These are phyloP conservation scores for Larimichthys crocea DNA, from an alignment of 2,113 vertebrate genomes.

Conservation along the genomic window DNA sequence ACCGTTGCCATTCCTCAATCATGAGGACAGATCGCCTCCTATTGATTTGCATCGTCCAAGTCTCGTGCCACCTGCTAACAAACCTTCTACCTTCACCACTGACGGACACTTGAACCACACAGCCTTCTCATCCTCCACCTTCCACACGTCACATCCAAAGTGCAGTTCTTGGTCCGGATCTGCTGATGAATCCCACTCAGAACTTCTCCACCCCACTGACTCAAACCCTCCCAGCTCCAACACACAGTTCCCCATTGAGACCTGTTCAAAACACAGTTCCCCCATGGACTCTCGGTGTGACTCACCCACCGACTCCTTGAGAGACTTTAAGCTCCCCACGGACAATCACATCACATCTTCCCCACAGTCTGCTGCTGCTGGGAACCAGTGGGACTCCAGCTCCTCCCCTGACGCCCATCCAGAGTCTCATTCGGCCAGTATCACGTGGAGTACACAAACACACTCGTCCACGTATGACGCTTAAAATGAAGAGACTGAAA, in stretches of 20 bases:
- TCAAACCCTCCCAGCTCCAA: background rate
- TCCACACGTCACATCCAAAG: background rate
- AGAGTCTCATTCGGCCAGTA: background rate
- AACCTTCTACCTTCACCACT: background rate
- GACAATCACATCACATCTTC: background rate
- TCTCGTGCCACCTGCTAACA: background rate
- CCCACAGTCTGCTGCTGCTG: fast-evolving
- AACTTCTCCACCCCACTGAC: background rate
- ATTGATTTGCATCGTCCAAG: background rate
- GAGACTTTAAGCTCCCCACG: background rate
- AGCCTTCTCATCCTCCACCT: slow-evolving; percentile 23
- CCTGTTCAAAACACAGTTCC: background rate
- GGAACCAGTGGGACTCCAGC: background rate
- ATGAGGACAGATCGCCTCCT: background rate
- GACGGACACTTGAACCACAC: slow-evolving; percentile 28
- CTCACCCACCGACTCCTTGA: background rate
- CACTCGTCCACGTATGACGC: background rate
- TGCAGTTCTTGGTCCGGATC: background rate
- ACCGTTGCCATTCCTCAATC: fast-evolving
- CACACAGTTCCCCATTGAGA: background rate
- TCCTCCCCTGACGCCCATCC: background rate
- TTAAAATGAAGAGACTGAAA: background rate
- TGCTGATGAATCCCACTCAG: background rate
- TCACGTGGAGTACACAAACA: slow-evolving; percentile 4
- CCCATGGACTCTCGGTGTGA: background rate